Evolutionary conservation across 2,113 vertebrate genomes (phyloP).

Genomic region (Illadopsis cleaveri): DNA sequence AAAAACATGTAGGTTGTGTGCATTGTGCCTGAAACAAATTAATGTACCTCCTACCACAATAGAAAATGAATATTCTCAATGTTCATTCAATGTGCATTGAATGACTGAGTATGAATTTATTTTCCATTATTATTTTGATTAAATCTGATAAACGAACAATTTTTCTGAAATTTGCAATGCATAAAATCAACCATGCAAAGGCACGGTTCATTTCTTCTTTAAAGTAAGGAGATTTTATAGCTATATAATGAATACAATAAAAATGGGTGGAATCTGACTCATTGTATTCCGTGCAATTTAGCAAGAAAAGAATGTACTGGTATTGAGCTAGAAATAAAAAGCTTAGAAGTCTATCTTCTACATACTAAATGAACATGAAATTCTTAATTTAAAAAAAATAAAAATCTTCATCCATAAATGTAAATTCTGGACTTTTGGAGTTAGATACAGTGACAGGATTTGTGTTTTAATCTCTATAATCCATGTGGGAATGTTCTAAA

Average conservation of each 20-base stretch:
- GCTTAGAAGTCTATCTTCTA: not conserved
- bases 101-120: not conserved
- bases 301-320: not conserved
- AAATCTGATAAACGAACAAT: not conserved
- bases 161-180: not conserved
- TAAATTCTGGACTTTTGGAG: not conserved
- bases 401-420: not conserved
- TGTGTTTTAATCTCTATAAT: not conserved
- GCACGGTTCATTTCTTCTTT: not conserved
- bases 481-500: not conserved
- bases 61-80: not conserved
- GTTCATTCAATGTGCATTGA: not conserved
- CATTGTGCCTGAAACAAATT: not conserved
- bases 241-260: not conserved
- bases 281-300: not conserved
- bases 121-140: not conserved
- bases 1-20: not conserved
- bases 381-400: not conserved
- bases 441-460: not conserved
- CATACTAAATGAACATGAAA: not conserved
- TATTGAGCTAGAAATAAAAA: not conserved
- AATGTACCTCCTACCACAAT: not conserved
- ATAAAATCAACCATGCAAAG: not conserved
- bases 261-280: not conserved
- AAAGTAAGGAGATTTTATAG: not conserved